phyloP scores from a whole-genome alignment of 2,113 vertebrate species.

The Maccullochella peelii region DNA sequence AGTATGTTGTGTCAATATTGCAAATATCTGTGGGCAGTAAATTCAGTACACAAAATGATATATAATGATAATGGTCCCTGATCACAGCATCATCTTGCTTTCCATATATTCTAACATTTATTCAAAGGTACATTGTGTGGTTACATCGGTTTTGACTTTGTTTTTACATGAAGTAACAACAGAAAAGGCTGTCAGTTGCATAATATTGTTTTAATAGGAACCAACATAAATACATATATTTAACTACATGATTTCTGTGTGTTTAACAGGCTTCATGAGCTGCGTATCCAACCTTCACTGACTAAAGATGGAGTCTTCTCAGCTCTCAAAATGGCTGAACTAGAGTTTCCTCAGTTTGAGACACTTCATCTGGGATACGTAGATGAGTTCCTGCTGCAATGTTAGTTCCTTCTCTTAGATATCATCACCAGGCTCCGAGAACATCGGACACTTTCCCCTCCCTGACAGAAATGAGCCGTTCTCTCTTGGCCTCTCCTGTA shows the following conservation, averaged over 20 bases:
- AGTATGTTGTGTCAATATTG: background rate
- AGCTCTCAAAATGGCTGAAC: constrained; percentile 98
- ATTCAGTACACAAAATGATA: background rate
- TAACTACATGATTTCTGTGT: background rate
- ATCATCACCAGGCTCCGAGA: background rate
- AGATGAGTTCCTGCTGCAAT: constrained; percentile 97
- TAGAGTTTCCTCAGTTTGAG: constrained; percentile 99
- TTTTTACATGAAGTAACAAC: background rate
- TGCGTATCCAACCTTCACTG: constrained; percentile 97
- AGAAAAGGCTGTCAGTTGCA: background rate
- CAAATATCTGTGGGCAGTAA: background rate
- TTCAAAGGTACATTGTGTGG: background rate
- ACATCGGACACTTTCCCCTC: too few species aligned
- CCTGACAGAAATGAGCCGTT: background rate
- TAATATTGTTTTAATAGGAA: background rate
- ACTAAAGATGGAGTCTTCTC: constrained; percentile 99
- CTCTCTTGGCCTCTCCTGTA: background rate
- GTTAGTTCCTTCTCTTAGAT: constrained; percentile 81
- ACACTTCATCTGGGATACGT: constrained; percentile 98
- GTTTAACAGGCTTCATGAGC: constrained; percentile 92
- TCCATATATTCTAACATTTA: background rate
- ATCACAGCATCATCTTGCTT: background rate
- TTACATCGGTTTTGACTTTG: background rate
- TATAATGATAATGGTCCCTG: too few species aligned
- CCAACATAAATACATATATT: background rate